Evolutionary conservation across 1,140 invertebrate genomes (phyloP).

Genomic region (Drosophila ananassae): DNA sequence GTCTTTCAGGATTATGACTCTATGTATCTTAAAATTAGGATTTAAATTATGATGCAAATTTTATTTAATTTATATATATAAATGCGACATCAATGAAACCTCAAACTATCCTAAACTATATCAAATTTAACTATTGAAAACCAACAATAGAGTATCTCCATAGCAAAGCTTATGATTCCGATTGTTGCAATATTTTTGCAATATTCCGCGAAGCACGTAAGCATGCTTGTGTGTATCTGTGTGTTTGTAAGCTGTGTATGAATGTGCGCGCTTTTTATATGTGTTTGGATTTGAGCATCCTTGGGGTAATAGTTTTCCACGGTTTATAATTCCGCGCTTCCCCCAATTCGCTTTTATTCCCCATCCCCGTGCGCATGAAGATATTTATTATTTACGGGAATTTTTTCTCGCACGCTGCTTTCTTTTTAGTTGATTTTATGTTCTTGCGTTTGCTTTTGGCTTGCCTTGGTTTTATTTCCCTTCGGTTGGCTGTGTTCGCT

Average conservation of each 20-base stretch:
- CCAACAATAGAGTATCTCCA: constrained; percentile 33
- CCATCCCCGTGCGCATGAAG: constrained; percentile 30
- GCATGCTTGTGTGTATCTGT: constrained; percentile 48
- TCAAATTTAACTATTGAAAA: neutral
- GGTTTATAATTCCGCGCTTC: constrained; percentile 79
- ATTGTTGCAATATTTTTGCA: constrained; percentile 74
- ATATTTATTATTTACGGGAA: constrained; percentile 80
- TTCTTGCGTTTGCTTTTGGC: constrained; percentile 26
- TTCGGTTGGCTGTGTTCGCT: constrained; percentile 40
- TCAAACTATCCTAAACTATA: neutral
- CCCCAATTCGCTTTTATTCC: constrained; percentile 28
- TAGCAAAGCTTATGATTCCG: constrained; percentile 4
- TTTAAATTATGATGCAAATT: no score
- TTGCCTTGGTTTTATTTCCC: constrained; percentile 33
- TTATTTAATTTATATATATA: no score
- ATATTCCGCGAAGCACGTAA: constrained; percentile 75
- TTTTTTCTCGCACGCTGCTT: constrained; percentile 65
- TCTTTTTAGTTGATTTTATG: constrained; percentile 51
- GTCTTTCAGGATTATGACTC: no score
- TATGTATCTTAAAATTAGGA: no score
- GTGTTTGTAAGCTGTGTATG: constrained; percentile 11
- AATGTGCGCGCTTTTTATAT: constrained; percentile 31
- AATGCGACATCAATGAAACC: no score
- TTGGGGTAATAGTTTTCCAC: constrained; percentile 81
- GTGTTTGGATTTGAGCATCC: constrained; percentile 79